Percentiles rank a stretch among this genome's conserved stretches.
phyloP scores from a whole-genome alignment of 2,113 vertebrate species.

The Periophthalmodon schlosseri region DNA sequence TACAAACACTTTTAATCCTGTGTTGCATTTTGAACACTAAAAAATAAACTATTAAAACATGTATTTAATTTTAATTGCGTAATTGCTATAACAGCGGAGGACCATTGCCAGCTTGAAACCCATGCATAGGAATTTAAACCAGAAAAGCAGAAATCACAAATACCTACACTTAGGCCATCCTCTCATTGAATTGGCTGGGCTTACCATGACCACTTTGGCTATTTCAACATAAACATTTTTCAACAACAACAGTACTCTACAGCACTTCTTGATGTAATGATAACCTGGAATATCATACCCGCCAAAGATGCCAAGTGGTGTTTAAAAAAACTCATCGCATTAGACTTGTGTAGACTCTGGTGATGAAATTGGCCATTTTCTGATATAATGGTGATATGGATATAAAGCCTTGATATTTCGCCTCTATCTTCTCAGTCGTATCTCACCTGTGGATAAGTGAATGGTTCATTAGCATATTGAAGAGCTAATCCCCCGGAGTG shows the following conservation, averaged over 20 bases:
- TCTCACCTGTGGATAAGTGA: slow-evolving; percentile 8
- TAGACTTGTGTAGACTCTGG: not conserved
- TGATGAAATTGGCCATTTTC: not conserved
- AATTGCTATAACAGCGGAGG: too few relatives aligned
- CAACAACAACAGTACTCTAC: not conserved
- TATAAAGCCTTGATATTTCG: not conserved
- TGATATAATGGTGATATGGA: not conserved
- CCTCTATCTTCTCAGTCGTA: slow-evolving; percentile 9
- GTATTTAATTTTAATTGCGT: too few relatives aligned
- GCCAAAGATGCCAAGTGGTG: not conserved
- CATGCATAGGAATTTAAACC: too few relatives aligned
- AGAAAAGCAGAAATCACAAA: too few relatives aligned
- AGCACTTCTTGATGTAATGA: not conserved
- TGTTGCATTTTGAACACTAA: too few relatives aligned
- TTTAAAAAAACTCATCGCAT: not conserved
- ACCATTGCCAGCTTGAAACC: too few relatives aligned
- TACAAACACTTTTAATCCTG: too few relatives aligned
- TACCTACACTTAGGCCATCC: not conserved
- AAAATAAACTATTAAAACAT: too few relatives aligned
- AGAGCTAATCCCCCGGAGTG: slow-evolving; percentile 14
- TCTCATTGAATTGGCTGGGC: not conserved
- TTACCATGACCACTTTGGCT: not conserved
- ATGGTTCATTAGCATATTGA: slow-evolving; percentile 9
- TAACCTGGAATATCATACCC: not conserved
- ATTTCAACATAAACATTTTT: not conserved